These are phyloP conservation scores for fruit fly (Drosophila melanogaster) DNA, from an alignment of 1,140 invertebrate species.

Conservation along the genomic window DNA sequence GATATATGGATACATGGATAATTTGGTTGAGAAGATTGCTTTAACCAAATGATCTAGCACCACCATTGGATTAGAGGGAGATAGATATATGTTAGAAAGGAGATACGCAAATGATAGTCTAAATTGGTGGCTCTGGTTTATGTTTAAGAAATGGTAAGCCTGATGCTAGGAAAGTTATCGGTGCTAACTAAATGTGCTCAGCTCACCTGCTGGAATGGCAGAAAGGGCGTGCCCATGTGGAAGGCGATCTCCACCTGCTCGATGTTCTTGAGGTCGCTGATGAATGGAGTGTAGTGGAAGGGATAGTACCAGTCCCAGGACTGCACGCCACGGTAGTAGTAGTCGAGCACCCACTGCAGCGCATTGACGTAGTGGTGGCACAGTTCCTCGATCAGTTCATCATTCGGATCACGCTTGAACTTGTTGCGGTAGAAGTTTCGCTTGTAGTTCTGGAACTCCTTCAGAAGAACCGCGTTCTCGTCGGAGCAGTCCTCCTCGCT, in stretches of 20 bases:
- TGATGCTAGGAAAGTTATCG: no score
- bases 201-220: conserved; percentile 95
- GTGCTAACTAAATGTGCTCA: no score
- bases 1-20: not conserved
- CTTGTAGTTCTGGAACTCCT: conserved; percentile 94
- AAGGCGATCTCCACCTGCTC: conserved; percentile 90
- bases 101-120: no score
- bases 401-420: conserved; percentile 90
- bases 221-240: conserved; percentile 94
- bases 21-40: no score
- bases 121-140: no score
- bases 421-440: conserved; percentile 96
- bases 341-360: conserved; percentile 98
- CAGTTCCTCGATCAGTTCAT: conserved; percentile 89
- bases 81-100: not conserved
- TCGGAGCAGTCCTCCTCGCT: conserved; percentile 86
- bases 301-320: conserved; percentile 99
- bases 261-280: conserved; percentile 96
- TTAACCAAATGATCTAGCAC: no score
- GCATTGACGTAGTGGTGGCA: conserved; percentile 92
- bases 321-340: conserved; percentile 98
- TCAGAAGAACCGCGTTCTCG: conserved; percentile 69
- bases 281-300: conserved; percentile 97
- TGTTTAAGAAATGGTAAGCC: no score
- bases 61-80: not conserved